Base-by-base conservation (phyloP, 2,888 invertebrate species). In the Scotopteryx bipunctaria region DNA sequence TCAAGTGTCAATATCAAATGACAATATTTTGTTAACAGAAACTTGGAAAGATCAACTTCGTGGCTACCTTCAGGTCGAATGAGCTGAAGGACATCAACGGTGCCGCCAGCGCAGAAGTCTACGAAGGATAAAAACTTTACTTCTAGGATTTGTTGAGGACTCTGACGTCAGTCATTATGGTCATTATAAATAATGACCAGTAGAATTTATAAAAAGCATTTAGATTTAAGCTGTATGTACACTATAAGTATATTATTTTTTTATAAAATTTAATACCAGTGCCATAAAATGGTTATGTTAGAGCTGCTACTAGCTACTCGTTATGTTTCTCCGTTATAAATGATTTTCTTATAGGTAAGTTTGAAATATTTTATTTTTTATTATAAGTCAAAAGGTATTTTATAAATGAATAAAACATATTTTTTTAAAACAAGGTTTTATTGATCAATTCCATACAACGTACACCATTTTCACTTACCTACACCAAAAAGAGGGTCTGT, bases 11-110 rank as follows among this genome's bases (percentile, higher is more conserved):
- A n/a, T n/a, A n/a, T n/a, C n/a, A n/a, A n/a, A 35, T 31, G 2
- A 14, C 25, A 6, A 11, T 5, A 48, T 38, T 51, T 55, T 35
- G 3, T 60, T 73, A 70, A 25, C 81, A 92, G 83, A 91, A 91
- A 77, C 63, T 86, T 0, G 95, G 95, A 2, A 91, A 92, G 44
- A 92, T 93, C 55, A 93, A 91, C 68, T 85, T 95, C 47, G 91
- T 95, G 6, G 94, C 93, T 0, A 94, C 94, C 6, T 95, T 95
- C 80, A 92, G 92, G 38, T 94, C 95, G 0, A 92, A 81, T 17
- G 92, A 95, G 71, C 83, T 96, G 5, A 90, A 93, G 46, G 95
- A 95, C 67, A 92, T 96, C 54, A 92, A 90, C 3, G 95, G 95
- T 25, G 93, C 94, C 0, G 92, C 92, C 13, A 91, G 87, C 35